phyloP scores from a whole-genome alignment of 2,797 vertebrate genomes.

The Alexandromys oeconomus region DNA sequence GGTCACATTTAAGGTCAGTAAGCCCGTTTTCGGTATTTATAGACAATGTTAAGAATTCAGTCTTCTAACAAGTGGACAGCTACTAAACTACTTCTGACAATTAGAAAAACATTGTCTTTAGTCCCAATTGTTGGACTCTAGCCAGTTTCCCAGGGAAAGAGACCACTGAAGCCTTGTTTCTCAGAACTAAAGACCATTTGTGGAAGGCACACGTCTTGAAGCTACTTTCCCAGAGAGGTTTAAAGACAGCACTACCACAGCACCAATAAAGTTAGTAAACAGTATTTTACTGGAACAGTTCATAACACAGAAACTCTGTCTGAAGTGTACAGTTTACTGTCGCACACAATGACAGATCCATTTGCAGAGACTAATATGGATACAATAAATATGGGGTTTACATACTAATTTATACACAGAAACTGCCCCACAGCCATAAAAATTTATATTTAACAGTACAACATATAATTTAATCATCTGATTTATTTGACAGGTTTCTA shows the following conservation, averaged over 20 bases:
- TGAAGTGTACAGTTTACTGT: slow-evolving; percentile 97
- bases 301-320: slow-evolving; percentile 94
- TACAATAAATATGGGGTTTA: slow-evolving; percentile 99
- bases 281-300: slow-evolving; percentile 99
- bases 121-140: background rate
- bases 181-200: background rate
- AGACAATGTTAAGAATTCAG: background rate
- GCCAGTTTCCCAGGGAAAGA: background rate
- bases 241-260: slow-evolving; percentile 85
- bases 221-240: background rate
- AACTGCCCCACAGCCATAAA: slow-evolving; percentile 97
- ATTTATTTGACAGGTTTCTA: slow-evolving; percentile 93
- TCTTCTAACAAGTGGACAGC: background rate
- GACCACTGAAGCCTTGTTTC: background rate
- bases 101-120: background rate
- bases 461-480: slow-evolving; percentile 95
- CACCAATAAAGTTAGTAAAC: slow-evolving; percentile 94
- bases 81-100: background rate
- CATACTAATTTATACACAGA: slow-evolving; percentile 99
- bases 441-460: slow-evolving; percentile 98
- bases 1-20: background rate
- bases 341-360: slow-evolving; percentile 95
- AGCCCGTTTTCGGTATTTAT: slow-evolving; percentile 36
- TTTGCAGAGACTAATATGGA: slow-evolving; percentile 97
- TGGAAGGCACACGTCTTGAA: background rate